A percentile compares a stretch with the other conserved stretches of the same genome.
phyloP scores from a whole-genome alignment of 2,888 invertebrate species.

The Eugnorisma glareosa region DNA sequence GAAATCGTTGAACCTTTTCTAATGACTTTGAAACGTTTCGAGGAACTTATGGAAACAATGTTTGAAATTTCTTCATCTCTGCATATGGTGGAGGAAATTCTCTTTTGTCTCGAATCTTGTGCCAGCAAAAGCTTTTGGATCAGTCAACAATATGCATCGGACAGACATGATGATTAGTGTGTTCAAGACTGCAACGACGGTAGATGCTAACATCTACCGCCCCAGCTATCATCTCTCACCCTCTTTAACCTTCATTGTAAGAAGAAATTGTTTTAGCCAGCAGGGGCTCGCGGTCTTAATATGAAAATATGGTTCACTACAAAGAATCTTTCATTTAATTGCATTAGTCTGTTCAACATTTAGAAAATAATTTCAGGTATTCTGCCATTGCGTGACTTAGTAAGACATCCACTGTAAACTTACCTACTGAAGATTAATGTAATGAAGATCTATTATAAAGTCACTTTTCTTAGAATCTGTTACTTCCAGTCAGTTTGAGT shows the following conservation, averaged over 20 bases:
- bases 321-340: conserved; percentile 84
- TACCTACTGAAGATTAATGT: conserved; percentile 12
- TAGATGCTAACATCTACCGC: conserved; percentile 19
- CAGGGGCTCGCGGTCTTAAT: conserved; percentile 82
- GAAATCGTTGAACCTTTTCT: conserved; percentile 47
- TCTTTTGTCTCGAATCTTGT: not conserved
- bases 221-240: conserved; percentile 41
- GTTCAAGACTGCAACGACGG: conserved; percentile 43
- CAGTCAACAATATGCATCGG: conserved; percentile 3
- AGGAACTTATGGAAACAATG: conserved; percentile 14
- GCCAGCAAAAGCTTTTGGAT: not conserved
- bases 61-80: conserved; percentile 25
- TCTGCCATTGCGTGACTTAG: conserved; percentile 62
- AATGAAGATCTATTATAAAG: not conserved
- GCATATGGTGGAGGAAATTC: not conserved
- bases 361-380: conserved; percentile 69
- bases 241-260: conserved; percentile 70
- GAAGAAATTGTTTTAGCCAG: conserved; percentile 84
- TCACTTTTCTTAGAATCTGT: not conserved
- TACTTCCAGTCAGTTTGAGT: not conserved
- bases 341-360: conserved; percentile 75
- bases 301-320: conserved; percentile 85
- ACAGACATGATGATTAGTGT: conserved; percentile 28
- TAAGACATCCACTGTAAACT: conserved; percentile 22
- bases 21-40: conserved; percentile 37